Evolutionary conservation across 2,888 invertebrate species (phyloP).

Genomic region (Carabus problematicus): DNA sequence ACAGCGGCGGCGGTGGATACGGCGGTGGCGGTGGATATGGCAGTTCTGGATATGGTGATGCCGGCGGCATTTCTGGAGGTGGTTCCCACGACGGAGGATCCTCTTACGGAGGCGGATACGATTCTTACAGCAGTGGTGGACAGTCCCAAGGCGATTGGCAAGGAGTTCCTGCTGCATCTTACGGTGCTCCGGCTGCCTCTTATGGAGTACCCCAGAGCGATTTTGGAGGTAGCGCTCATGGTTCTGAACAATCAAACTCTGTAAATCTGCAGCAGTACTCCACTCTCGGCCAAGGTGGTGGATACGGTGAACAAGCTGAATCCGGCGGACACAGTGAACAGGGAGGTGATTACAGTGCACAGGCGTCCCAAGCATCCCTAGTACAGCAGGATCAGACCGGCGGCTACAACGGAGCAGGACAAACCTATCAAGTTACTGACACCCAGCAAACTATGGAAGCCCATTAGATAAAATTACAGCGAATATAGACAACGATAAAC

Average conservation of each 20-base stretch:
- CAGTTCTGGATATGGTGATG: not conserved
- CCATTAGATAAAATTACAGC: conserved; percentile 5
- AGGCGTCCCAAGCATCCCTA: conserved; percentile 28
- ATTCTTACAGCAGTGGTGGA: conserved; percentile 5
- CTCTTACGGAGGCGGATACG: conserved; percentile 16
- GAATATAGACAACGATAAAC: not conserved
- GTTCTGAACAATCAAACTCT: conserved; percentile 50
- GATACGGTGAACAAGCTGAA: conserved; percentile 12
- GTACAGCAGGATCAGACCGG: conserved; percentile 33
- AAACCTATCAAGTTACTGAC: conserved; percentile 20
- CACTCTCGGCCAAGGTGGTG: conserved; percentile 44
- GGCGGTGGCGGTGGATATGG: conserved; percentile 16
- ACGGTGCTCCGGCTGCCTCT: conserved; percentile 51
- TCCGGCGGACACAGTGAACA: conserved; percentile 33
- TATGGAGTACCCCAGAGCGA: conserved; percentile 53
- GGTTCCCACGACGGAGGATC: conserved; percentile 2
- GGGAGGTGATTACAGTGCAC: conserved; percentile 33
- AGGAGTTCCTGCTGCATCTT: conserved; percentile 54
- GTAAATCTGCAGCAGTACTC: conserved; percentile 52
- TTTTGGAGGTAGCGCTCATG: conserved; percentile 54
- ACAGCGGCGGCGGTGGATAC: not conserved
- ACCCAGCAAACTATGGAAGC: conserved; percentile 20
- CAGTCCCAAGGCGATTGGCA: conserved; percentile 14
- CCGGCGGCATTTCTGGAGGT: not conserved
- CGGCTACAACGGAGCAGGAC: conserved; percentile 37